Percentiles rank a stretch among this genome's conserved stretches.
Conservation (phyloP, 2,113 vertebrate genomes). For the Percina caprodes region DNA sequence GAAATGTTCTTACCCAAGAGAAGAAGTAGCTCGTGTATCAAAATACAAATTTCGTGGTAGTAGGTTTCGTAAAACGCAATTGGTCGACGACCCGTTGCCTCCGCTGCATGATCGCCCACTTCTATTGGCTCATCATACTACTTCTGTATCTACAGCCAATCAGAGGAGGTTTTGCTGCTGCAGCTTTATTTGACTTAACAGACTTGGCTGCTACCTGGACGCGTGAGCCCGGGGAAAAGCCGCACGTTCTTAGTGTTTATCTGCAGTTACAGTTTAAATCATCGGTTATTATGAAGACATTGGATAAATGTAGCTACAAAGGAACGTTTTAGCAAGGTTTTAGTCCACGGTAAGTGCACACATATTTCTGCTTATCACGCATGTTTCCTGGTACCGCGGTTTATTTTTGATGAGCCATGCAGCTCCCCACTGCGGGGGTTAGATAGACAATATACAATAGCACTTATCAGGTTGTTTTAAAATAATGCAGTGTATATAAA, state of each 20-base stretch:
- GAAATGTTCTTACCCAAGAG: slow-evolving; percentile 53
- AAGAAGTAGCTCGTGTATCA: slow-evolving; percentile 33
- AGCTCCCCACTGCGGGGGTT: slow-evolving; percentile 39
- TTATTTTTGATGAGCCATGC: slow-evolving; percentile 43
- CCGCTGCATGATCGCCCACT: neutral
- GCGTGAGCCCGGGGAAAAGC: slow-evolving; percentile 20
- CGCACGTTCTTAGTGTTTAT: neutral
- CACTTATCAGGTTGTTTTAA: too few relatives aligned
- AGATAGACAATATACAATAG: too few relatives aligned
- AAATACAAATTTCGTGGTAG: slow-evolving; percentile 79
- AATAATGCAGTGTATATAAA: too few relatives aligned
- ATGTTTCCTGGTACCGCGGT: neutral
- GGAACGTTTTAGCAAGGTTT: neutral
- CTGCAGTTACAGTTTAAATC: neutral
- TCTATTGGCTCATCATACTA: slow-evolving; percentile 63
- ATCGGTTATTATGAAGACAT: too few relatives aligned
- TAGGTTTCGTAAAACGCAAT: slow-evolving; percentile 45
- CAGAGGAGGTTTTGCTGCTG: slow-evolving; percentile 54
- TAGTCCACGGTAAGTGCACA: slow-evolving; percentile 38
- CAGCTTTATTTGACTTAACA: slow-evolving; percentile 84
- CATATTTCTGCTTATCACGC: neutral
- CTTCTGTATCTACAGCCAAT: slow-evolving; percentile 66
- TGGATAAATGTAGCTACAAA: neutral
- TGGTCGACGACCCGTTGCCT: slow-evolving; percentile 45
- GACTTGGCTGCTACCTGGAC: neutral